phyloP scores from a whole-genome alignment of 2,888 invertebrate genomes.

The Drosophila lacicola region DNA sequence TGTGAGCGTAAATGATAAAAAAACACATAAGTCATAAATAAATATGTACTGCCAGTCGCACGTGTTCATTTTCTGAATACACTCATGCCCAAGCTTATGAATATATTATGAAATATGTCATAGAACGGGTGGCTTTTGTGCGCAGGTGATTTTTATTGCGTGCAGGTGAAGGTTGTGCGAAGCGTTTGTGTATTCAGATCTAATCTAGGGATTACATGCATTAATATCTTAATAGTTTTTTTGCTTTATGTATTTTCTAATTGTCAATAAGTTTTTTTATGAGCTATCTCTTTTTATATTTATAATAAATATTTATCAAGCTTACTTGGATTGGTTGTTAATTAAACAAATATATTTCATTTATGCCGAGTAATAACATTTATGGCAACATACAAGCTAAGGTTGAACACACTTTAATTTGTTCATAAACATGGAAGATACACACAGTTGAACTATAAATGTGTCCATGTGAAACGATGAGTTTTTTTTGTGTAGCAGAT shows the following conservation, averaged over 20 bases:
- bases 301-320: neutral
- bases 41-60: slow-evolving; percentile 14
- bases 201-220: neutral
- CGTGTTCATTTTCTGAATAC: slow-evolving; percentile 9
- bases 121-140: slow-evolving; percentile 39
- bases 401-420: neutral
- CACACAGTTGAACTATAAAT: neutral
- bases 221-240: slow-evolving; percentile 10
- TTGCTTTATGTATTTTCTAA: neutral
- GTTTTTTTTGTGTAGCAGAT: slow-evolving; percentile 2
- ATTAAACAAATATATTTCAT: no score
- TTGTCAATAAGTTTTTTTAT: no score
- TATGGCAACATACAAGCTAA: neutral
- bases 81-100: slow-evolving; percentile 56
- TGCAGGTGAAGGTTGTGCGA: slow-evolving; percentile 3
- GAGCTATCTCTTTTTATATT: no score
- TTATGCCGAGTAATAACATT: no score
- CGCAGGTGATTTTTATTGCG: slow-evolving; percentile 45
- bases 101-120: slow-evolving; percentile 35
- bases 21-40: slow-evolving; percentile 29
- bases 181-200: neutral
- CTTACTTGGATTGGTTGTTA: no score
- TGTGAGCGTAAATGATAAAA: slow-evolving; percentile 12
- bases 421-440: neutral
- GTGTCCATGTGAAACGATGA: neutral